Evolutionary conservation across 2,797 vertebrate genomes (phyloP), one percentile per base, ranked within the genome.

Genomic region (Protonibea diacanthus): DNA sequence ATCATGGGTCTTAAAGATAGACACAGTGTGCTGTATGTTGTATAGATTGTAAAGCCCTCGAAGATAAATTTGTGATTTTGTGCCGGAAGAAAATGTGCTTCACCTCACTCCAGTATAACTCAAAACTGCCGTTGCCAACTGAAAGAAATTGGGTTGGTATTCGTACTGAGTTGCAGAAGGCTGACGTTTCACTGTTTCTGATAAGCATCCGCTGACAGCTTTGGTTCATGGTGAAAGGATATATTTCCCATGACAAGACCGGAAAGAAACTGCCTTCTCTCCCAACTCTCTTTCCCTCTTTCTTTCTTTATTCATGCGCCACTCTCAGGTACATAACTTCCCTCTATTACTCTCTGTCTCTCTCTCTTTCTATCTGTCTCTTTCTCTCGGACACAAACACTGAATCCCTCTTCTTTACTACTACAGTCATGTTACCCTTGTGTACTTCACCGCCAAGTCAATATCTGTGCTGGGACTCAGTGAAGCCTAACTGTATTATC

Each of bases 171-270:
- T 53, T 72, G 75, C 81, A 84, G 81, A 84, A 75, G 72, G 79
- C 80, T 88, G 81, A 88, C 59, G 45, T 69, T 66, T 86, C 67
- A 51, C 76, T 66, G 82, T 87, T 88, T 86, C 92, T 89, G 86
- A 92, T 90, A 90, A 93, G 87, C 87, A 86, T 90, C 79, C 49
- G 68, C 84, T 90, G 86, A 91, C 88, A 90, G 87, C 86, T 89
- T 83, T 78, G 74, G 69, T 86, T 89, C 76, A 84, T 79, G 71
- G 76, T 88, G 85, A 84, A 93, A 88, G 82, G 83, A 85, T 69
- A 70, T 70, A 69, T 90, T 79, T 86, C 78, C 81, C 82, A 65
- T 76, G 86, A 81, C 86, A 85, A 82, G 65, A 75, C 63, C 61
- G 65, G 42, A 65, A 64, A 70, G 65, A 81, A 82, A 76, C 75